These are phyloP conservation scores for Albula glossodonta DNA, from an alignment of 2,113 vertebrate species.

Conservation along the genomic window DNA sequence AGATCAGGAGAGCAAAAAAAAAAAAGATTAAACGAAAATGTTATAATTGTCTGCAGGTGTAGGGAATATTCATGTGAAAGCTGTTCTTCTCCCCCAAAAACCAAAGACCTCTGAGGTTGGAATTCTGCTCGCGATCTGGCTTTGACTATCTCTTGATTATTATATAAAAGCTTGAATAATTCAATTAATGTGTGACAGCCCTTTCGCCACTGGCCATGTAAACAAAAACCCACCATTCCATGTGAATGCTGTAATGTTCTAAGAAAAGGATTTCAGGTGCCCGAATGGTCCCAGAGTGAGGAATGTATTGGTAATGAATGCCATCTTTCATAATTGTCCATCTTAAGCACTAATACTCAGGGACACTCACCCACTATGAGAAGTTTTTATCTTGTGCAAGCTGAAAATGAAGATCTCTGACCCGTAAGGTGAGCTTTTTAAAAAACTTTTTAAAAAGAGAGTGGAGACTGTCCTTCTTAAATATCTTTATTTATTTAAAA, in stretches of 20 bases:
- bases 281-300: not conserved
- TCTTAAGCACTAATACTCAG: too few relatives aligned
- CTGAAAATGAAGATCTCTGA: too few relatives aligned
- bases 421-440: too few relatives aligned
- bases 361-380: too few relatives aligned
- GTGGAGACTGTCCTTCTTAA: too few relatives aligned
- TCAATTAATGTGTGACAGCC: not conserved
- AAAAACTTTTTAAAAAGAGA: too few relatives aligned
- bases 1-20: not conserved
- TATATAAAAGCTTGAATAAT: not conserved
- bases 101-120: not conserved
- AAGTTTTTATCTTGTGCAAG: too few relatives aligned
- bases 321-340: not conserved
- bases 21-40: not conserved
- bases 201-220: not conserved
- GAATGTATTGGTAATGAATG: not conserved
- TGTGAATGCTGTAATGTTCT: not conserved
- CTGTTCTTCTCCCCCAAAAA: not conserved
- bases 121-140: not conserved
- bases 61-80: not conserved
- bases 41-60: conserved; percentile 3
- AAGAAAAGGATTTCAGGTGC: not conserved
- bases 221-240: not conserved
- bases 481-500: too few relatives aligned
- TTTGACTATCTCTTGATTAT: not conserved